Evolutionary conservation across 2,797 vertebrate species (phyloP).

Genomic region (Mustela erminea): DNA sequence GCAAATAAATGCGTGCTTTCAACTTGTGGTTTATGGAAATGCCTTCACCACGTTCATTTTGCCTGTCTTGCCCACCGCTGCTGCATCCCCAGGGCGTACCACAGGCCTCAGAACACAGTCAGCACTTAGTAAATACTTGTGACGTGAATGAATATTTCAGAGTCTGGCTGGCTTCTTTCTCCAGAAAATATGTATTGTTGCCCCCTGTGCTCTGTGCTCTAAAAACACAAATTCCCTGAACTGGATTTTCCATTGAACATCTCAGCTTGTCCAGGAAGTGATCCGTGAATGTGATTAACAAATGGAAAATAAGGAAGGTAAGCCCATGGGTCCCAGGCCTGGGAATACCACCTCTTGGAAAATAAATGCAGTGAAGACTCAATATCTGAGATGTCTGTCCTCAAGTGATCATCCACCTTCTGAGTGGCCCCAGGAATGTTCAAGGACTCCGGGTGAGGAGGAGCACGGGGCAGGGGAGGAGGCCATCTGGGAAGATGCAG

Average conservation of each 20-base stretch:
- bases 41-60: neutral
- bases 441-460: neutral
- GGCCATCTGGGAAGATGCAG: neutral
- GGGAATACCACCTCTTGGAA: neutral
- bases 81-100: neutral
- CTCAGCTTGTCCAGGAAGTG: neutral
- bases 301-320: neutral
- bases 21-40: neutral
- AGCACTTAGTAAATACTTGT: neutral
- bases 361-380: neutral
- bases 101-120: neutral
- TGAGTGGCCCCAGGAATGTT: neutral
- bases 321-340: neutral
- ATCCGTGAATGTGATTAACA: neutral
- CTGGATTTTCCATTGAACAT: slow-evolving; percentile 1
- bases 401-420: neutral
- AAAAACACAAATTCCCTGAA: neutral
- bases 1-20: neutral
- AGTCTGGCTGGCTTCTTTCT: neutral
- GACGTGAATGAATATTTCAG: slow-evolving; percentile 13
- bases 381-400: neutral
- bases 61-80: neutral
- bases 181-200: neutral
- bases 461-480: no score
- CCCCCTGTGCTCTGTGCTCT: neutral